Percentiles rank a stretch among this genome's conserved stretches.
phyloP scores from a whole-genome alignment of 1,140 invertebrate genomes.

The Cotesia typhae region DNA sequence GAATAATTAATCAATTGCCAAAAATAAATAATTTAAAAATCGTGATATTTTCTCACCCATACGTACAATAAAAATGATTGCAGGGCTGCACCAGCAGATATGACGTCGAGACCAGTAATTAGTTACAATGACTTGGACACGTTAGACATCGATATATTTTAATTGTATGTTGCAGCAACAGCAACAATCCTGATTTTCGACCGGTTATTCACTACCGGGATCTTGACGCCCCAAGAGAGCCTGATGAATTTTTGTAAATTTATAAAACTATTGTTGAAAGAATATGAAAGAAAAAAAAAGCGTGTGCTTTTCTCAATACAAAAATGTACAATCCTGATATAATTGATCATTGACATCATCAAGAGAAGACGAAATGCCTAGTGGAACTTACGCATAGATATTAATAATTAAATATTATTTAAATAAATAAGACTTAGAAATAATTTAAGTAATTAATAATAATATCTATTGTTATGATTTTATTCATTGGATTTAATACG shows the following conservation, averaged over 20 bases:
- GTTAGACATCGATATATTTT: constrained; percentile 78
- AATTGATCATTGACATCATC: no score
- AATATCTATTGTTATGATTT: no score
- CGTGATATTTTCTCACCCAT: constrained; percentile 36
- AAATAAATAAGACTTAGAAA: no score
- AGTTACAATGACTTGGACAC: constrained; percentile 87
- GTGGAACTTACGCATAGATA: no score
- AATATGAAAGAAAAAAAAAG: no score
- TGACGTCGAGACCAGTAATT: constrained; percentile 75
- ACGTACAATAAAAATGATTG: constrained; percentile 55
- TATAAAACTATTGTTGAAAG: no score
- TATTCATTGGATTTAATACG: no score
- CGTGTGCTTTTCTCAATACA: no score
- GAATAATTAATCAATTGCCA: not conserved
- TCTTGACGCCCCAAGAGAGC: constrained; percentile 88
- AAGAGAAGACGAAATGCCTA: no score
- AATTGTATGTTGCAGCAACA: constrained; percentile 67
- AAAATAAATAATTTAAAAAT: constrained; percentile 6
- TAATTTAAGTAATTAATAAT: no score
- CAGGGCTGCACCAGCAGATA: constrained; percentile 69
- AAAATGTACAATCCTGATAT: no score
- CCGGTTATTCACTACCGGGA: constrained; percentile 91
- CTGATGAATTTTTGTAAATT: constrained; percentile 80
- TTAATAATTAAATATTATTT: no score
- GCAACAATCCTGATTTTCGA: constrained; percentile 79